A percentile compares a stretch with the other conserved stretches of the same genome.
These are phyloP conservation scores for Taurulus bubalis DNA, from an alignment of 2,113 vertebrate genomes.

Conservation along the genomic window DNA sequence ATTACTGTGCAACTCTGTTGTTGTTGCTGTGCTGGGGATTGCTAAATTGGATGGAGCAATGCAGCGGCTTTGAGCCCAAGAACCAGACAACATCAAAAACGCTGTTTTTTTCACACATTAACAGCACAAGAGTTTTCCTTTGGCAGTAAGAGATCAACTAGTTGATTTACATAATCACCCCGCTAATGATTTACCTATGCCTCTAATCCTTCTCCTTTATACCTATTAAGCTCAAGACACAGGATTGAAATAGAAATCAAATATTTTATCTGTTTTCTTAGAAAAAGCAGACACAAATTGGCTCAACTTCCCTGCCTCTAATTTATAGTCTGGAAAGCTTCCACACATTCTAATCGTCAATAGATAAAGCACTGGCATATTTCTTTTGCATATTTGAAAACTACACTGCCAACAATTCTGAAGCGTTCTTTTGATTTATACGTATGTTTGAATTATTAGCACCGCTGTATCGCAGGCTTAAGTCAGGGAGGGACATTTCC, in stretches of 20 bases:
- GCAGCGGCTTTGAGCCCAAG: background rate
- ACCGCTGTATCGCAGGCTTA: background rate
- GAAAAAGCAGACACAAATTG: background rate
- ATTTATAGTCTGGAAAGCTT: background rate
- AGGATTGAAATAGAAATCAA: background rate
- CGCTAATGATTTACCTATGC: background rate
- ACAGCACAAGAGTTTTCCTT: background rate
- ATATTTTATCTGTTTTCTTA: background rate
- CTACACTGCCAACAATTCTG: background rate
- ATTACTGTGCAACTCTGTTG: conserved; percentile 32
- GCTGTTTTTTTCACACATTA: background rate
- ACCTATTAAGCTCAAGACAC: background rate
- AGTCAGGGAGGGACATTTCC: conserved; percentile 17
- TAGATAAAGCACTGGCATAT: background rate
- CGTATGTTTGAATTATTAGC: background rate
- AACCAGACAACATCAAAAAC: background rate
- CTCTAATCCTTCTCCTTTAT: background rate
- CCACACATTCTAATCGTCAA: background rate
- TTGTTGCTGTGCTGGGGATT: conserved; percentile 27
- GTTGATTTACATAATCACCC: conserved; percentile 4
- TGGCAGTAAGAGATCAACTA: background rate
- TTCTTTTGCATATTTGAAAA: background rate
- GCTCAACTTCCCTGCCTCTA: background rate
- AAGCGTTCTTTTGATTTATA: background rate
- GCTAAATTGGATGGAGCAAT: conserved; percentile 34